Evolutionary conservation across 2,113 vertebrate genomes (phyloP).

Genomic region (Dissostichus mawsoni): DNA sequence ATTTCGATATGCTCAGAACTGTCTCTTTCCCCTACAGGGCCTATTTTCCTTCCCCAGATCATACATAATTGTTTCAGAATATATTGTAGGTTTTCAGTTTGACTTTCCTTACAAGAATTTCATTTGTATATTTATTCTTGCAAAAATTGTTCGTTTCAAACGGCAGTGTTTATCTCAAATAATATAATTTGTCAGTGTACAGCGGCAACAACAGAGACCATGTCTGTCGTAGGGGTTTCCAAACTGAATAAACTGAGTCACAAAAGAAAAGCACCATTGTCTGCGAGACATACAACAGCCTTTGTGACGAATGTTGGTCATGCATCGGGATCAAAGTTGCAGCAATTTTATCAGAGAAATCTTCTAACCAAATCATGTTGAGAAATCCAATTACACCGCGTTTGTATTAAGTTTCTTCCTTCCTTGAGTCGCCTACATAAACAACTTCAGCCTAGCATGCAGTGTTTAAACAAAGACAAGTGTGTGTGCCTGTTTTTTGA

Average conservation of each 20-base stretch:
- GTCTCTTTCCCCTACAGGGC: no score
- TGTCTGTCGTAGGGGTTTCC: slow-evolving; percentile 3
- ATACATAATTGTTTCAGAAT: background rate
- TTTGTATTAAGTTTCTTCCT: slow-evolving; percentile 26
- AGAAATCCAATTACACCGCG: slow-evolving; percentile 21
- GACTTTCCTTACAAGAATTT: background rate
- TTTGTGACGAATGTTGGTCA: background rate
- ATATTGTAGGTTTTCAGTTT: background rate
- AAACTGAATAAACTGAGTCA: slow-evolving; percentile 11
- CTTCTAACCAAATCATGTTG: slow-evolving; percentile 12
- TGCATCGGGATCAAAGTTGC: slow-evolving; percentile 5
- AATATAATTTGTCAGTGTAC: background rate
- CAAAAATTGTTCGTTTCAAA: background rate
- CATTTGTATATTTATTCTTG: background rate
- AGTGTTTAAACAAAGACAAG: slow-evolving; percentile 31
- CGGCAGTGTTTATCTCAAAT: background rate
- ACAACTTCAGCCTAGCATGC: slow-evolving; percentile 23
- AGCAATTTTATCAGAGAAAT: slow-evolving; percentile 12
- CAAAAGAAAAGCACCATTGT: slow-evolving; percentile 25
- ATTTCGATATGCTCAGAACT: no score
- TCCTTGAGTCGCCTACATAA: background rate
- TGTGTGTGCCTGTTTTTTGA: slow-evolving; percentile 19
- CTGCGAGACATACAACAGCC: slow-evolving; percentile 3
- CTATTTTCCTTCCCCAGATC: background rate
- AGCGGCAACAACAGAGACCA: background rate